Percentiles rank a stretch among this genome's conserved stretches.
Conservation (phyloP, 2,888 invertebrate species). For the Scelioninae gen. 1 region DNA sequence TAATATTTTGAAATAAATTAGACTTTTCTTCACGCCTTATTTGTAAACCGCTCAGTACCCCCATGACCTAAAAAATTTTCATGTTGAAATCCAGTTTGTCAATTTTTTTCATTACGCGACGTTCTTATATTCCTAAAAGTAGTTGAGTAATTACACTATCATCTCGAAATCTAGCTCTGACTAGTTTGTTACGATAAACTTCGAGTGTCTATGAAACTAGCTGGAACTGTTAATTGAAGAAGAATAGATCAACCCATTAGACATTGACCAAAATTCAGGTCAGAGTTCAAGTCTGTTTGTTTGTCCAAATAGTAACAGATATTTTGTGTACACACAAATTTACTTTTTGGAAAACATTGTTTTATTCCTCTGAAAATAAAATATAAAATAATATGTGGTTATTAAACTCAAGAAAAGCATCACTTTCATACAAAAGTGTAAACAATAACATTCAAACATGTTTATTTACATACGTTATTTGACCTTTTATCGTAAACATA, state of each 20-base stretch:
- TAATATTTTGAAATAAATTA: constrained; percentile 5
- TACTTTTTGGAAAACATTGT: too few relatives aligned
- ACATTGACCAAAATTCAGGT: constrained; percentile 55
- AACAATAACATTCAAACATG: too few relatives aligned
- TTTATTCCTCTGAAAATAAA: background rate
- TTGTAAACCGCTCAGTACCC: constrained; percentile 5
- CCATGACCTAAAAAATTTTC: constrained; percentile 6
- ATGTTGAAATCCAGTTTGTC: constrained; percentile 31
- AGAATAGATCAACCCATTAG: constrained; percentile 59
- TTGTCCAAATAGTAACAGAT: constrained; percentile 35
- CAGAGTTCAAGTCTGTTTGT: constrained; percentile 56
- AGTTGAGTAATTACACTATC: constrained; percentile 50
- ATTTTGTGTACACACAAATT: constrained; percentile 9
- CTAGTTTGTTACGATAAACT: constrained; percentile 58
- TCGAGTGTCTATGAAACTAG: constrained; percentile 17
- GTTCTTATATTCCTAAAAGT: constrained; percentile 16
- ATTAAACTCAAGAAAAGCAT: background rate
- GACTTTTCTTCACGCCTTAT: too few relatives aligned
- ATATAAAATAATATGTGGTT: too few relatives aligned
- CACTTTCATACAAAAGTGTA: too few relatives aligned
- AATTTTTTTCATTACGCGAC: constrained; percentile 23
- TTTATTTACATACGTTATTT: too few relatives aligned
- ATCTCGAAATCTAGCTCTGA: constrained; percentile 49
- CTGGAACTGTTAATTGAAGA: constrained; percentile 38
- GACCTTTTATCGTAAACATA: too few relatives aligned